Conservation (phyloP, 2,888 invertebrate genomes). For the Perizoma affinitatum region DNA sequence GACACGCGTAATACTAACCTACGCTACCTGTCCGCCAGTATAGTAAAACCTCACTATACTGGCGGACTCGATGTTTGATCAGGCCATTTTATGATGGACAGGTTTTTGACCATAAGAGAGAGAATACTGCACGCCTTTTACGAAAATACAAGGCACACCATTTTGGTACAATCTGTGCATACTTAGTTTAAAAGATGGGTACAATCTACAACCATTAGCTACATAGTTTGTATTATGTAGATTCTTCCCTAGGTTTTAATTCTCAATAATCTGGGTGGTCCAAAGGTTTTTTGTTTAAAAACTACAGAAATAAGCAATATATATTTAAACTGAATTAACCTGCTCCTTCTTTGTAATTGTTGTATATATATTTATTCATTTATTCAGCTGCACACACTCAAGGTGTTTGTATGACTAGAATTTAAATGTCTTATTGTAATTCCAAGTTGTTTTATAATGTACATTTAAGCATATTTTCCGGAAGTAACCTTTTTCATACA, state of each 20-base stretch:
- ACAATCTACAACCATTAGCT: no score
- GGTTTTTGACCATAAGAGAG: constrained; percentile 11
- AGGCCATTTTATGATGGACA: constrained; percentile 17
- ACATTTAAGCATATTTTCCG: constrained; percentile 33
- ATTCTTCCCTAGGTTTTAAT: no score
- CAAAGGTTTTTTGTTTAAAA: no score
- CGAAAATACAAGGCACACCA: constrained; percentile 8
- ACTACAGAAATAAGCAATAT: not conserved
- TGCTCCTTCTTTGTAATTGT: no score
- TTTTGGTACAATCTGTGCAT: no score
- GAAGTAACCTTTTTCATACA: constrained; percentile 43
- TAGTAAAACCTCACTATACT: constrained; percentile 33
- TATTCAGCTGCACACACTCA: constrained; percentile 43
- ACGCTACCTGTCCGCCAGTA: constrained; percentile 47
- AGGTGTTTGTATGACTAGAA: constrained; percentile 45
- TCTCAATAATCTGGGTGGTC: no score
- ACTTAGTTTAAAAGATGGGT: no score
- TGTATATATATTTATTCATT: constrained; percentile 29
- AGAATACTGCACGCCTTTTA: constrained; percentile 6
- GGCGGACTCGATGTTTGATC: not conserved
- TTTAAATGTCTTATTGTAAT: constrained; percentile 36
- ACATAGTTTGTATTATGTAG: no score
- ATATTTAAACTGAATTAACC: not conserved
- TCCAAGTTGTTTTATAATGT: constrained; percentile 6
- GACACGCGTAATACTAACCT: constrained; percentile 45